phyloP scores from a whole-genome alignment of 2,888 invertebrate species.

The Clunio marinus region DNA sequence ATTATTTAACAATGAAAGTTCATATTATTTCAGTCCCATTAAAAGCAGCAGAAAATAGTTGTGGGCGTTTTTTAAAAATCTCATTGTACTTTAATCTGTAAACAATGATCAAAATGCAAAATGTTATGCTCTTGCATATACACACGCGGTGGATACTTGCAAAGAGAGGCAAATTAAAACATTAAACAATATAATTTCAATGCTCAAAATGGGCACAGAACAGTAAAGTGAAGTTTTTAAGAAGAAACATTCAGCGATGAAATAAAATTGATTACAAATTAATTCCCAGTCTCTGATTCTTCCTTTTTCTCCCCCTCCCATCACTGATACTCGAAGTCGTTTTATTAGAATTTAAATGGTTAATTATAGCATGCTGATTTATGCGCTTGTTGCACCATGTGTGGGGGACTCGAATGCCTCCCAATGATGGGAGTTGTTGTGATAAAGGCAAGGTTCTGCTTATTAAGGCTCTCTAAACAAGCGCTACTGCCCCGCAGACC shows the following conservation, averaged over 20 bases:
- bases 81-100: constrained; percentile 20
- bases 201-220: background rate
- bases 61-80: constrained; percentile 22
- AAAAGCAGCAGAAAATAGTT: background rate
- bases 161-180: constrained; percentile 30
- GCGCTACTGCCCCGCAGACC: background rate
- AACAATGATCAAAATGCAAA: constrained; percentile 14
- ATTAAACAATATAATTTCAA: constrained; percentile 32
- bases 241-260: constrained; percentile 3
- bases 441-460: background rate
- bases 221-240: background rate
- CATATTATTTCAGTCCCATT: background rate
- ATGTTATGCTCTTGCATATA: background rate
- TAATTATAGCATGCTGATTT: constrained; percentile 35
- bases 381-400: constrained; percentile 17
- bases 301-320: background rate
- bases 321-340: background rate
- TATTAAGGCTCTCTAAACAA: background rate
- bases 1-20: background rate
- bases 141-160: background rate
- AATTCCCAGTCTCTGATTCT: background rate
- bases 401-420: background rate
- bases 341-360: constrained; percentile 34
- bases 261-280: constrained; percentile 32
- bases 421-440: background rate